Evolutionary conservation across 2,888 invertebrate genomes (phyloP), one percentile per base, ranked within the genome.

Genomic region (Andricus quercusramuli): DNA sequence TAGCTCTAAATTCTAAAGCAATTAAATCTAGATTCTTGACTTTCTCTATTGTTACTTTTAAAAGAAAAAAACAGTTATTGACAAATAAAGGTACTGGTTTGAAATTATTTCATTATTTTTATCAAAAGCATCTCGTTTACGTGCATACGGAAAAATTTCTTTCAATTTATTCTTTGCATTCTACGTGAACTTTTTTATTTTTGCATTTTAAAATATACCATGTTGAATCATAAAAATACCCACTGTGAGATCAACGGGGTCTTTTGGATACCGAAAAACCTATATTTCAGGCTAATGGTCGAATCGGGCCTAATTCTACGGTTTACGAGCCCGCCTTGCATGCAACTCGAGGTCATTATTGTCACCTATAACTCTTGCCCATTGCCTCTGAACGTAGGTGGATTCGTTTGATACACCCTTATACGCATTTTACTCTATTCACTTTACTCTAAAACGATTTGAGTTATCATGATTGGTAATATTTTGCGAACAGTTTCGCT

Each of bases 281-380:
- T 25, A 89, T 90, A 90, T 88, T 86, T 90, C 87, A 89, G 85
- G 86, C 88, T 88, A 88, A 88, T 89, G 87, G 87, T 87, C 88
- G 87, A 89, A 89, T 89, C 88, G 85, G 83, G 84, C 85, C 87
- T 90, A 90, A 90, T 90, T 90, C 90, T 79, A 79, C 86, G 84
- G 83, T 90, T 90, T 90, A 90, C 87, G 90, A 89, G 80, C 83
- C 82, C 86, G 80, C 78, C 80, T 78, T 81, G 56, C 76, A 59
- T 68, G 79, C 78, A 56, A 80, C 79, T 79, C 81, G 62, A 64
- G 77, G 78, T 82, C 80, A 79, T 84, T 84, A 85, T 85, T 82
- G 84, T 85, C 84, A 78, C 77, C 83, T 59, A 85, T 83, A 82
- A 82, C 78, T 80, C 80, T 80, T 78, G 79, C 77, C 78, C 66